A percentile compares a stretch with the other conserved stretches of the same genome.
Evolutionary conservation across 2,888 invertebrate species (phyloP).

Genomic region (Nyleta sp.): DNA sequence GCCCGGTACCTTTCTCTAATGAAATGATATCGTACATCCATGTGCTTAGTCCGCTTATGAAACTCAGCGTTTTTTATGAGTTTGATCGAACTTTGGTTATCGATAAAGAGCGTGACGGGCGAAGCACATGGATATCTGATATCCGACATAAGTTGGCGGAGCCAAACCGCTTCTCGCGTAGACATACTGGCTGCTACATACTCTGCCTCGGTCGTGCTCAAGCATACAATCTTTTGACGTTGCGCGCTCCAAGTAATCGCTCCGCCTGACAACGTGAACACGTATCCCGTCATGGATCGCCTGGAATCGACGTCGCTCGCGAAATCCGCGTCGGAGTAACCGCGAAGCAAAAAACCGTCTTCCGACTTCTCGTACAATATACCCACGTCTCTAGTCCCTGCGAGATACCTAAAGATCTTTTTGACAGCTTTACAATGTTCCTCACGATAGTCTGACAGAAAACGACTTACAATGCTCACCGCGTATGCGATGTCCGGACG

Average conservation of each 20-base stretch:
- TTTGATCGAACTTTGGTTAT: neutral
- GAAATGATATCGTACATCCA: neutral
- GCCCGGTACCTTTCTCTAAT: neutral
- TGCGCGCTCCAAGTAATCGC: conserved; percentile 58
- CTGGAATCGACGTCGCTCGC: conserved; percentile 53
- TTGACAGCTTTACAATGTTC: conserved; percentile 63
- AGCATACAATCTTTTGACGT: conserved; percentile 52
- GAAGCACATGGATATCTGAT: neutral
- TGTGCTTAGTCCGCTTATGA: neutral
- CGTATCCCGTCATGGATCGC: conserved; percentile 61
- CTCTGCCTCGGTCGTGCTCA: conserved; percentile 60
- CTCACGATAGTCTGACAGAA: conserved; percentile 18
- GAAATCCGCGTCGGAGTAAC: conserved; percentile 61
- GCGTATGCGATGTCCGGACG: conserved; percentile 51
- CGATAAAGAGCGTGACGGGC: neutral
- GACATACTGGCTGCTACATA: conserved; percentile 56
- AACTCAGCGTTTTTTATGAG: neutral
- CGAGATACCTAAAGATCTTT: conserved; percentile 54
- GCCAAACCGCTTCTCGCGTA: neutral
- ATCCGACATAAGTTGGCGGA: neutral
- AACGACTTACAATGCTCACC: conserved; percentile 18
- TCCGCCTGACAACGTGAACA: conserved; percentile 41
- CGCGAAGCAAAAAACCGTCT: conserved; percentile 29
- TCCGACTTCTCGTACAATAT: conserved; percentile 40
- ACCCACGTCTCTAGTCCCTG: conserved; percentile 43